These are phyloP conservation scores for Cabera pusaria DNA, from an alignment of 2,888 invertebrate genomes.

Conservation along the genomic window DNA sequence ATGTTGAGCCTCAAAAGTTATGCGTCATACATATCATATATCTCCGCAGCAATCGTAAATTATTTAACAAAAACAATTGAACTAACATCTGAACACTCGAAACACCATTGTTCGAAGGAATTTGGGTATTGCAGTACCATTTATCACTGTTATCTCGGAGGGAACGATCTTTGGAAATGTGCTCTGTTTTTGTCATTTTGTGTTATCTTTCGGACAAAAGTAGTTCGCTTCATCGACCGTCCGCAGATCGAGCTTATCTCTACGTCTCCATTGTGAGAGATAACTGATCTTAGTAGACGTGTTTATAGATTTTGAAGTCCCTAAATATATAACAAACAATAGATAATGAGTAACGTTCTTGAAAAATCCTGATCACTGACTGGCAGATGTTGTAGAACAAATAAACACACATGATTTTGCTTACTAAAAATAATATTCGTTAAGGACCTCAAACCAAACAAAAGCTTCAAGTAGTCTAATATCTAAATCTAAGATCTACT, in stretches of 20 bases:
- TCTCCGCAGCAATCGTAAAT: conserved; percentile 1
- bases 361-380: too few species aligned
- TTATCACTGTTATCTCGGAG: conserved; percentile 42
- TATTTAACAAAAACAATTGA: conserved; percentile 4
- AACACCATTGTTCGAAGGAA: conserved; percentile 17
- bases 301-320: conserved; percentile 2
- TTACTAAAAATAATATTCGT: too few species aligned
- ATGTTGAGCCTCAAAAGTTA: not conserved
- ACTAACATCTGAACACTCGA: conserved; percentile 9
- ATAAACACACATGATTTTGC: too few species aligned
- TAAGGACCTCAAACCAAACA: too few species aligned
- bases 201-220: conserved; percentile 44
- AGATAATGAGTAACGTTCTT: too few species aligned
- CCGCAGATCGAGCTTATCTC: conserved; percentile 43
- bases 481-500: too few species aligned
- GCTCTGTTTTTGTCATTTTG: conserved; percentile 49
- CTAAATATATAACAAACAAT: too few species aligned
- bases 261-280: conserved; percentile 49
- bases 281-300: conserved; percentile 38
- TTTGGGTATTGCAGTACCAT: conserved; percentile 14
- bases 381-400: too few species aligned
- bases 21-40: conserved; percentile 3
- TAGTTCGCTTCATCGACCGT: conserved; percentile 40
- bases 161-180: conserved; percentile 43
- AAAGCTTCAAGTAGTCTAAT: too few species aligned